phyloP scores from a whole-genome alignment of 1,140 invertebrate genomes.

The Laodelphax striatellus region DNA sequence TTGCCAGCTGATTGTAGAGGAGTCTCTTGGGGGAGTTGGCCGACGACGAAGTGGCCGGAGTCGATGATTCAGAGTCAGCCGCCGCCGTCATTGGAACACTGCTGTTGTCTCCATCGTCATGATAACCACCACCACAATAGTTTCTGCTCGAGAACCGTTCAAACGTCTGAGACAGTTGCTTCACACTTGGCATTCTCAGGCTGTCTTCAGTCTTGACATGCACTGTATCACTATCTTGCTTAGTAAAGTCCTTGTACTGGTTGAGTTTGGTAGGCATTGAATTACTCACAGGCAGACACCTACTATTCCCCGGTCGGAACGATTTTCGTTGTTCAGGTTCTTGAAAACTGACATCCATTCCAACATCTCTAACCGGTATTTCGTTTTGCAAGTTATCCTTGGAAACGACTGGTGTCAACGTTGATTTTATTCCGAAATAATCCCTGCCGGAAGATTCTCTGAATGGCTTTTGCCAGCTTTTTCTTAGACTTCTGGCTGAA shows the following conservation, averaged over 20 bases:
- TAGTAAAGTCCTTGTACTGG: too few species aligned
- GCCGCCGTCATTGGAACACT: background rate
- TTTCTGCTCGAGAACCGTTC: slow-evolving; percentile 22
- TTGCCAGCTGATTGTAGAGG: slow-evolving; percentile 30
- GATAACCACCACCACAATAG: slow-evolving; percentile 14
- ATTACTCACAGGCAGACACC: background rate
- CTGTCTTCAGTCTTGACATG: background rate
- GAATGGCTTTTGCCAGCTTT: slow-evolving; percentile 13
- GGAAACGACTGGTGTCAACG: too few species aligned
- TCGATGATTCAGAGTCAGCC: slow-evolving; percentile 45
- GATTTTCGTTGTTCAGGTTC: background rate
- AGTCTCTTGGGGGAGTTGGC: slow-evolving; percentile 51
- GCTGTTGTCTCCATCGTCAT: slow-evolving; percentile 21
- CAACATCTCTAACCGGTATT: slow-evolving; percentile 16
- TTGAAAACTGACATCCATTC: slow-evolving; percentile 7
- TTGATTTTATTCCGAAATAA: background rate
- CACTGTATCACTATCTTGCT: background rate
- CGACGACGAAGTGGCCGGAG: slow-evolving; percentile 42
- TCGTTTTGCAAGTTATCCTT: slow-evolving; percentile 15
- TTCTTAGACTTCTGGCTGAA: slow-evolving; percentile 20
- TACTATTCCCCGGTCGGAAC: background rate
- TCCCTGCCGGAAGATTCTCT: slow-evolving; percentile 5
- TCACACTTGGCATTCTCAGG: slow-evolving; percentile 19
- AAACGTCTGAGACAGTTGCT: slow-evolving; percentile 28
- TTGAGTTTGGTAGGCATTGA: background rate